Evolutionary conservation across 2,797 vertebrate genomes (phyloP).

Genomic region (Bucorvus abyssinicus): DNA sequence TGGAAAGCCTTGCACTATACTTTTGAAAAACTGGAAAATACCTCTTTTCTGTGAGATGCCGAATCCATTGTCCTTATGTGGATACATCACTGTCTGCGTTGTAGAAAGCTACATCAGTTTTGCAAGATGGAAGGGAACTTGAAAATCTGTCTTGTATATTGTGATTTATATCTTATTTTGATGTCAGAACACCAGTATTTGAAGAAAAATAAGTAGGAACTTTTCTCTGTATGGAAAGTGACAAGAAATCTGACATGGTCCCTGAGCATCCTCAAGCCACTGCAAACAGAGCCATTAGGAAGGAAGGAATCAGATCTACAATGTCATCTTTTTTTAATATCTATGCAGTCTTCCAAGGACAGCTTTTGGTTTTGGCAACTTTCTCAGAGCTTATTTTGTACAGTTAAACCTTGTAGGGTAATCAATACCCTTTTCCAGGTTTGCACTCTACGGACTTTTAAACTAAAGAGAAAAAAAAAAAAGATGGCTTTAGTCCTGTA

Average conservation of each 20-base stretch:
- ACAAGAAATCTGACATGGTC: neutral
- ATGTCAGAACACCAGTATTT: neutral
- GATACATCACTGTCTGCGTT: neutral
- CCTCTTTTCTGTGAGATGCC: neutral
- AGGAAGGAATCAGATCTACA: neutral
- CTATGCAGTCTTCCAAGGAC: neutral
- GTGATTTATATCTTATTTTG: neutral
- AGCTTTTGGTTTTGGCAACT: neutral
- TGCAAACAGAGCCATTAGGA: neutral
- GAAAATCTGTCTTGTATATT: neutral
- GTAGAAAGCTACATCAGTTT: neutral
- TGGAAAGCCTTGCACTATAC: neutral
- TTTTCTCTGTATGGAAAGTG: neutral
- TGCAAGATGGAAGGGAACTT: neutral
- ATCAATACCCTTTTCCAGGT: neutral
- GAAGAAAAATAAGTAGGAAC: neutral
- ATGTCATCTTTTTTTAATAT: neutral
- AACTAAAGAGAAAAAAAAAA: neutral
- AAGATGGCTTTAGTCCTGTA: fast-evolving
- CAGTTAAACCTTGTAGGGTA: neutral
- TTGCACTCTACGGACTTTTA: neutral
- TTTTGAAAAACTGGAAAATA: neutral
- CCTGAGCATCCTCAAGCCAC: neutral
- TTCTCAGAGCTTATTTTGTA: neutral
- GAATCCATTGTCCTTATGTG: neutral